Evolutionary conservation across 2,888 invertebrate species (phyloP).

Genomic region (Trilocha varians): DNA sequence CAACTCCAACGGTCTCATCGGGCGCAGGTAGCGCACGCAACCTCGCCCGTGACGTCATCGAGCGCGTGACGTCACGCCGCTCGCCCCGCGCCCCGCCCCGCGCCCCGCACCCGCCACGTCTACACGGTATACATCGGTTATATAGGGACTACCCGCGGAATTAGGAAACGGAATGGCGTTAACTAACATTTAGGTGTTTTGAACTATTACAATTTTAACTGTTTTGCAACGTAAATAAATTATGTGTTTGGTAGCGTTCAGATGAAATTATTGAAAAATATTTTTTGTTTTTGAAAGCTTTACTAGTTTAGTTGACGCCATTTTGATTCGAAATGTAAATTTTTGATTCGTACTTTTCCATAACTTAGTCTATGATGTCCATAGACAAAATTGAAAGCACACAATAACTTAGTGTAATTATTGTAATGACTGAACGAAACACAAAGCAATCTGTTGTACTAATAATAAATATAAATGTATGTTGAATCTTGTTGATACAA

Average conservation of each 20-base stretch:
- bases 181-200: no score
- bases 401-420: neutral
- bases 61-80: slow-evolving; percentile 12
- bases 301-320: no score
- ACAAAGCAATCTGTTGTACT: neutral
- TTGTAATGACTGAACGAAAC: neutral
- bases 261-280: no score
- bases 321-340: no score
- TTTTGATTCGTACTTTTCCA: neutral
- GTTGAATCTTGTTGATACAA: neutral
- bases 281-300: no score
- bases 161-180: no score
- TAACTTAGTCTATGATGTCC: neutral
- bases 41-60: slow-evolving; percentile 6
- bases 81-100: slow-evolving; percentile 10
- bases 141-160: no score
- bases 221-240: no score
- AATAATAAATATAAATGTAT: neutral
- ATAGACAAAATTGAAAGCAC: neutral
- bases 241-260: no score
- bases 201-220: no score
- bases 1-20: slow-evolving; percentile 85
- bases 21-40: slow-evolving; percentile 83
- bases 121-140: slow-evolving; percentile 6
- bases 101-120: slow-evolving; percentile 14